Evolutionary conservation across 2,888 invertebrate species (phyloP), one percentile per base, ranked within the genome.

Genomic region (Heterodera filipjevi): DNA sequence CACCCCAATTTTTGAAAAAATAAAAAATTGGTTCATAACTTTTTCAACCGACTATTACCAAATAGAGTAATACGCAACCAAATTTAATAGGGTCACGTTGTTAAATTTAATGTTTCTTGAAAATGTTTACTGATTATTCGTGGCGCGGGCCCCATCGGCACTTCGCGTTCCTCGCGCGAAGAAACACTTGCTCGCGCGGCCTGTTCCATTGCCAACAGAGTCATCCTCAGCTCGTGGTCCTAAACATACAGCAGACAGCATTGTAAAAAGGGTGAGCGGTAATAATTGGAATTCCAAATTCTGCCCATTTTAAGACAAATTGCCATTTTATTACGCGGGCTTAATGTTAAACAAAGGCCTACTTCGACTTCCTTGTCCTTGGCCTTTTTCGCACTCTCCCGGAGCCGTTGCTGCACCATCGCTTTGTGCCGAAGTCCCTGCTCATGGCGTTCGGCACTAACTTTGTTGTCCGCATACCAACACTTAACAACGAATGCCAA

Each of bases 381-480:
- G 33, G 81, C 80, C 66, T 80, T 76, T 66, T 82, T 77, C 6
- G 82, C 79, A 30, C 85, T 78, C 32, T 86, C 84, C 19, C 83
- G 75, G 14, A 87, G 75, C 46, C 81, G 80, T 70, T 81, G 77
- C 66, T 82, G 80, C 44, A 87, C 80, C 71, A 81, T 82, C 19
- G 77, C 86, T 72, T 86, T 88, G 83, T 89, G 87, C 49, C 82
- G 82, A n/a, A 80, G 80, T 71, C 88, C 88, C 12, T 82, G 80
- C 71, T 89, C 89, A 80, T 89, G 88, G 71, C 83, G 81, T 75
- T 87, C 86, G 33, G 85, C 81, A 1, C 85, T 86, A 77, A 95
- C 94, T 92, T 95, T 95, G 90, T 98, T 98, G 90, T 97, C 96
- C 77, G 96, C 94, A 87, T 96, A 94, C 97, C 97, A 98, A 46